These are phyloP conservation scores for Holacanthella duospinosa DNA, from an alignment of 2,888 invertebrate species.

Conservation along the genomic window DNA sequence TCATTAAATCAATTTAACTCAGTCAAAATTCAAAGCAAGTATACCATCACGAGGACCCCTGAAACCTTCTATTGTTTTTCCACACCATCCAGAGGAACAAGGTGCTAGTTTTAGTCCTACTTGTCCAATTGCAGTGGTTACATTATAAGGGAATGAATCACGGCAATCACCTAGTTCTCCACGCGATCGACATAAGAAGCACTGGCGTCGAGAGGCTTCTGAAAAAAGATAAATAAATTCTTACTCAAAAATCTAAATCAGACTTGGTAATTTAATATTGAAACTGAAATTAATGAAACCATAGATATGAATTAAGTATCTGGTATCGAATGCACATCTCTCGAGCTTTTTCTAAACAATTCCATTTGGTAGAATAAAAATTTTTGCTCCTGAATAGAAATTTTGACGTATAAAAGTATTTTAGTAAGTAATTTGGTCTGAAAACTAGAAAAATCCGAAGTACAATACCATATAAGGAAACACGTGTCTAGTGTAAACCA, in stretches of 20 bases:
- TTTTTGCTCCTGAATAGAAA: too few relatives aligned
- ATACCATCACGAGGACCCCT: slow-evolving; percentile 61
- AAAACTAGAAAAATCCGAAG: too few relatives aligned
- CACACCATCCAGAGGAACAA: slow-evolving; percentile 86
- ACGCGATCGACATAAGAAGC: slow-evolving; percentile 59
- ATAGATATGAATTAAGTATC: neutral
- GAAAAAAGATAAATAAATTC: neutral
- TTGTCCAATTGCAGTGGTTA: slow-evolving; percentile 61
- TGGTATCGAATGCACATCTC: too few relatives aligned
- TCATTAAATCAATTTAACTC: too few relatives aligned
- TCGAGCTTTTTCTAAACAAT: too few relatives aligned
- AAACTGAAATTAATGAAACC: neutral
- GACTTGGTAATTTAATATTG: neutral
- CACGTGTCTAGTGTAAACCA: too few relatives aligned
- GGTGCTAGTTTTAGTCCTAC: slow-evolving; percentile 57
- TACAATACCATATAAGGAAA: too few relatives aligned
- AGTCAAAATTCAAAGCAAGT: too few relatives aligned
- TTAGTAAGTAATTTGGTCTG: too few relatives aligned
- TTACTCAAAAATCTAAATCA: too few relatives aligned
- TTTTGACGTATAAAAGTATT: too few relatives aligned
- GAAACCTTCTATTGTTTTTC: slow-evolving; percentile 72
- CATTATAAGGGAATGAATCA: slow-evolving; percentile 71
- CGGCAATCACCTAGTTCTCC: slow-evolving; percentile 80
- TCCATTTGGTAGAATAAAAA: too few relatives aligned
- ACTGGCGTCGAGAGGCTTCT: slow-evolving; percentile 4